Conservation (phyloP, 2,888 invertebrate genomes). For the Drosophila antonietae region DNA sequence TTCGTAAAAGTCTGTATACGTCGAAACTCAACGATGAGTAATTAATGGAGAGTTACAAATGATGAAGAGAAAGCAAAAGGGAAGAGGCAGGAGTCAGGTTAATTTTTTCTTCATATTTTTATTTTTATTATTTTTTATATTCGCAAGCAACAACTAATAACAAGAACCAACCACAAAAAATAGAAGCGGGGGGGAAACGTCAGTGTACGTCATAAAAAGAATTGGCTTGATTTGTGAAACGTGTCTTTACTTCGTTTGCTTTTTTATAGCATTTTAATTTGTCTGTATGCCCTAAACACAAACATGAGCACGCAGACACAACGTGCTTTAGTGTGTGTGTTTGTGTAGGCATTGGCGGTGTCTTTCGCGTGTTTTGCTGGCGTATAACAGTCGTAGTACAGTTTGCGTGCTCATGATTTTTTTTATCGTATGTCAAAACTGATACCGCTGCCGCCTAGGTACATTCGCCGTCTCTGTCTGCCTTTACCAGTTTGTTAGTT, state of each 20-base stretch:
- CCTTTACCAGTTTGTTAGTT: slow-evolving; percentile 54
- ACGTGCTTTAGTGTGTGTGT: slow-evolving; percentile 18
- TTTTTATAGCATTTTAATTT: slow-evolving; percentile 80
- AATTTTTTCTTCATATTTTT: slow-evolving; percentile 13
- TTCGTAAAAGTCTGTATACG: slow-evolving; percentile 65
- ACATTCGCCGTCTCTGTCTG: slow-evolving; percentile 41
- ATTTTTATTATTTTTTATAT: slow-evolving; percentile 6
- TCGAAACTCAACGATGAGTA: slow-evolving; percentile 65
- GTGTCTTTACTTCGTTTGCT: slow-evolving; percentile 77
- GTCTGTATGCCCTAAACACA: slow-evolving; percentile 72
- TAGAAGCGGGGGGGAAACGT: slow-evolving; percentile 33
- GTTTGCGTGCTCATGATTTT: slow-evolving; percentile 52
- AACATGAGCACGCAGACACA: slow-evolving; percentile 60
- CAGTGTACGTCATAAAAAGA: slow-evolving; percentile 72
- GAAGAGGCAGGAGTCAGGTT: slow-evolving; percentile 22
- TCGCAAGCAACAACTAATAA: slow-evolving; percentile 44
- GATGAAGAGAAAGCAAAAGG: slow-evolving; percentile 28
- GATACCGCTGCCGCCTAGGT: slow-evolving; percentile 15
- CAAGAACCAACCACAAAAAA: slow-evolving; percentile 42
- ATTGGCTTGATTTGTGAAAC: slow-evolving; percentile 79
- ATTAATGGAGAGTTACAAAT: slow-evolving; percentile 60
- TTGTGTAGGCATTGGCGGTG: slow-evolving; percentile 38
- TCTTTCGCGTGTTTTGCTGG: slow-evolving; percentile 58
- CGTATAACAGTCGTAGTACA: slow-evolving; percentile 64
- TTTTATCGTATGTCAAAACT: slow-evolving; percentile 58